A percentile compares a stretch with the other conserved stretches of the same genome.
Conservation (phyloP, 2,113 vertebrate species). For the Thymallus thymallus region DNA sequence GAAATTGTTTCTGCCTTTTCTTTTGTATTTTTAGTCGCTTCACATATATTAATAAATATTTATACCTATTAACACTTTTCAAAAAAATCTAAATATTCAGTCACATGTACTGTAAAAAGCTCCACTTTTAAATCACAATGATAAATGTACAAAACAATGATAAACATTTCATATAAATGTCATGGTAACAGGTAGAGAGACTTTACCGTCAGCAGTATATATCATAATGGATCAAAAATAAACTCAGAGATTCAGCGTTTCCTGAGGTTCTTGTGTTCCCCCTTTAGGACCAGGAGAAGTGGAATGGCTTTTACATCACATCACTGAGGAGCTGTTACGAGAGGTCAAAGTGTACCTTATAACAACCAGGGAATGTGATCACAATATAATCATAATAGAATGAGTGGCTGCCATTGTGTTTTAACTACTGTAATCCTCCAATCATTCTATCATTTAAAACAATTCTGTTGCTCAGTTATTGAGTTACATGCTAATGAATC, state of each 20-base stretch:
- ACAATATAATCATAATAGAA: no score
- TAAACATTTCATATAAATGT: constrained; percentile 80
- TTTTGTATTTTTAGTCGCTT: constrained; percentile 82
- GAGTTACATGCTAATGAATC: neutral
- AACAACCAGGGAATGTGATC: neutral
- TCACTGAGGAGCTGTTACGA: constrained; percentile 72
- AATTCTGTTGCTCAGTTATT: neutral
- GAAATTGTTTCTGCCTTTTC: constrained; percentile 69
- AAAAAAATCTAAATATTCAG: constrained; percentile 96
- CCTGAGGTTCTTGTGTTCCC: constrained; percentile 82
- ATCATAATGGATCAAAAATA: constrained; percentile 62
- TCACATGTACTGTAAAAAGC: constrained; percentile 95
- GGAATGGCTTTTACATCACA: constrained; percentile 79
- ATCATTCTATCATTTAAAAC: no score
- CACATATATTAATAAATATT: constrained; percentile 86
- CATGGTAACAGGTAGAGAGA: constrained; percentile 73
- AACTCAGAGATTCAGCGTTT: constrained; percentile 76
- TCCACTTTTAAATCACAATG: constrained; percentile 95
- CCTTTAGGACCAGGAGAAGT: constrained; percentile 77
- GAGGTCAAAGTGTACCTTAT: constrained; percentile 71
- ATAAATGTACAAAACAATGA: constrained; percentile 85
- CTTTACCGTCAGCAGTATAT: constrained; percentile 58
- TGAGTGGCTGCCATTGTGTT: no score
- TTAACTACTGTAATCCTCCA: no score
- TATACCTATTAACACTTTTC: constrained; percentile 91